Evolutionary conservation across 92 coral and sea anemone genomes (phyloP).

Genomic region (Zoanthus sociatus): DNA sequence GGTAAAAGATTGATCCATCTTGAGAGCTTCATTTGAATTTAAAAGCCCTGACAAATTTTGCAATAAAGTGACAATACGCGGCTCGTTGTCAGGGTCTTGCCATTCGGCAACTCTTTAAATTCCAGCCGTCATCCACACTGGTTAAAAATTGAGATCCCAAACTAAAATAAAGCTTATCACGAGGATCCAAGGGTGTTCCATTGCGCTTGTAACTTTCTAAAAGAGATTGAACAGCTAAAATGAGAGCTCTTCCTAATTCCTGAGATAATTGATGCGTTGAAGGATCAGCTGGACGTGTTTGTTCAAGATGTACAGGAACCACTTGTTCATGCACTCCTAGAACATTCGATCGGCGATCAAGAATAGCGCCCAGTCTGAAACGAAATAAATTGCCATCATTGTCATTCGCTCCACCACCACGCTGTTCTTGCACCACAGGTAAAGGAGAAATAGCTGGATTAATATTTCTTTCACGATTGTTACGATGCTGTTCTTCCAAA

Average conservation of each 20-base stretch:
- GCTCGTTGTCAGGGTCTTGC: neutral
- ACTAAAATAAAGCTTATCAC: neutral
- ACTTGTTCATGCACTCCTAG: neutral
- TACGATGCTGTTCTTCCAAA: neutral
- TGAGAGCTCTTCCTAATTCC: too few species aligned
- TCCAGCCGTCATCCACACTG: neutral
- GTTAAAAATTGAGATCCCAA: neutral
- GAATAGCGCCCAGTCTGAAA: neutral
- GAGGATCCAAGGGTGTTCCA: neutral
- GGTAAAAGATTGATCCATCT: neutral
- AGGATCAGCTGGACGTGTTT: neutral
- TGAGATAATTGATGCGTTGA: too few species aligned
- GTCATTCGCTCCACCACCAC: too few species aligned
- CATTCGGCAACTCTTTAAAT: neutral
- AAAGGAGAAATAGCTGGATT: neutral
- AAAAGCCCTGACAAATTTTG: neutral
- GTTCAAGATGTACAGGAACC: neutral
- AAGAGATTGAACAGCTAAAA: too few species aligned
- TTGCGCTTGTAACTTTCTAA: too few species aligned
- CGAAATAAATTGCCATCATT: neutral
- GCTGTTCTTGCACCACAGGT: neutral
- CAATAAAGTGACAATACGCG: neutral
- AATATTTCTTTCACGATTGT: neutral
- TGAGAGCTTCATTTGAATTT: neutral
- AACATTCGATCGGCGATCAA: neutral